Evolutionary conservation across 2,888 invertebrate genomes (phyloP).

Genomic region (Stenotaenia linearis): DNA sequence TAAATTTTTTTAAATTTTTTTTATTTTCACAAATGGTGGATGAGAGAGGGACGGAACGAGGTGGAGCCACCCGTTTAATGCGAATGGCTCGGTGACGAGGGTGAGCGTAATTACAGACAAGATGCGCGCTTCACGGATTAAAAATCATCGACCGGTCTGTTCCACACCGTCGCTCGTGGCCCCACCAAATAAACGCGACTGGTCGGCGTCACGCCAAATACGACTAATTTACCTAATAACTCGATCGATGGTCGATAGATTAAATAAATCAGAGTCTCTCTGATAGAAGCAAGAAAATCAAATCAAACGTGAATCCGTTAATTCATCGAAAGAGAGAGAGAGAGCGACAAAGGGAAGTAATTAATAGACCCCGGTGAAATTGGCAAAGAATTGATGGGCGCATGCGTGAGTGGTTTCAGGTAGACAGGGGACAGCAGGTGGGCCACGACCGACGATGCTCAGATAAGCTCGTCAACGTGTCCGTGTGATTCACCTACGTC

Average conservation of each 20-base stretch:
- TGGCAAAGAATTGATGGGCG: conserved; percentile 16
- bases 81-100: neutral
- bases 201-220: conserved; percentile 23
- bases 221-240: neutral
- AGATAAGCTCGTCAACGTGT: conserved; percentile 6
- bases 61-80: neutral
- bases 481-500: neutral
- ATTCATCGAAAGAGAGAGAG: too few species aligned
- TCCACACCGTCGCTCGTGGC: neutral
- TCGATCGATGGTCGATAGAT: neutral
- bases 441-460: conserved; percentile 3
- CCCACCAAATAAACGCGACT: neutral
- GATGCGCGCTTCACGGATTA: conserved; percentile 20
- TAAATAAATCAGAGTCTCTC: neutral
- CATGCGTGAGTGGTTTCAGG: neutral
- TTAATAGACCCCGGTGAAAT: neutral
- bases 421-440: neutral
- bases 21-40: too few species aligned
- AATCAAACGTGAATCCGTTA: neutral
- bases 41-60: neutral
- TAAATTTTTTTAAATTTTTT: too few species aligned
- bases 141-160: conserved; percentile 19
- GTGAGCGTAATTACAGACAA: conserved; percentile 9
- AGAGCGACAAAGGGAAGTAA: conserved; percentile 18
- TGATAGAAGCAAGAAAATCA: neutral